Percentiles rank a stretch among this genome's conserved stretches.
These are phyloP conservation scores for Leiothrix lutea DNA, from an alignment of 2,113 vertebrate genomes.

Conservation along the genomic window DNA sequence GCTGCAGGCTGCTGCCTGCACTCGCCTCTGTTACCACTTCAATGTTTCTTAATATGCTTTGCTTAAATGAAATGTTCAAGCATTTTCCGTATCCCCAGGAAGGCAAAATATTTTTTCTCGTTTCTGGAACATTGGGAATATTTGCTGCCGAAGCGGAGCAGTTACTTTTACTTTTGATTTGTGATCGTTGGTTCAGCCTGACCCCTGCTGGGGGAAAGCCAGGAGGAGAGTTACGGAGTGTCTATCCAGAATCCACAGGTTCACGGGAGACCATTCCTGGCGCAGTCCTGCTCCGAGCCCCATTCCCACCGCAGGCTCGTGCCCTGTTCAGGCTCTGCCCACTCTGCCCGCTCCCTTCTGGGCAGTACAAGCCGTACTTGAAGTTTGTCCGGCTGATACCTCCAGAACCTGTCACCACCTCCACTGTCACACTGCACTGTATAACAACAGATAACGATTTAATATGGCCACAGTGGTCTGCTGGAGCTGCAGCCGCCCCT, in stretches of 20 bases:
- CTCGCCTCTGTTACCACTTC: not conserved
- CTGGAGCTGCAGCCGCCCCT: not conserved
- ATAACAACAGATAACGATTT: fast-evolving
- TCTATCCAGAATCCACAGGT: not conserved
- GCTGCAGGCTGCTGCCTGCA: not conserved
- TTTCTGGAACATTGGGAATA: not conserved
- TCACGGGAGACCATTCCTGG: not conserved
- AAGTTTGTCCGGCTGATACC: not conserved
- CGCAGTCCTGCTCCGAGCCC: fast-evolving
- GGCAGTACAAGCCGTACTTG: not conserved
- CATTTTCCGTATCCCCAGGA: not conserved
- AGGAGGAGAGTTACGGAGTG: not conserved
- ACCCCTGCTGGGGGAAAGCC: conserved; percentile 48
- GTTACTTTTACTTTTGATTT: not conserved
- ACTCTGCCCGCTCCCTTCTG: fast-evolving
- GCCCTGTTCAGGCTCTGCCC: not conserved
- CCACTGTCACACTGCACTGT: fast-evolving
- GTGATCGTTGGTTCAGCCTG: conserved; percentile 9
- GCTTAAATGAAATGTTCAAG: not conserved
- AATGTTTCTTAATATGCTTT: not conserved
- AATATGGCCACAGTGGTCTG: not conserved
- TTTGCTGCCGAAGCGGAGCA: not conserved
- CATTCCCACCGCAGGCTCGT: fast-evolving
- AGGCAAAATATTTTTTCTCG: not conserved
- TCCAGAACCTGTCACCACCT: not conserved